Evolutionary conservation across 2,113 vertebrate genomes (phyloP), one percentile per base, ranked within the genome.

Genomic region (Desmodus rotundus): DNA sequence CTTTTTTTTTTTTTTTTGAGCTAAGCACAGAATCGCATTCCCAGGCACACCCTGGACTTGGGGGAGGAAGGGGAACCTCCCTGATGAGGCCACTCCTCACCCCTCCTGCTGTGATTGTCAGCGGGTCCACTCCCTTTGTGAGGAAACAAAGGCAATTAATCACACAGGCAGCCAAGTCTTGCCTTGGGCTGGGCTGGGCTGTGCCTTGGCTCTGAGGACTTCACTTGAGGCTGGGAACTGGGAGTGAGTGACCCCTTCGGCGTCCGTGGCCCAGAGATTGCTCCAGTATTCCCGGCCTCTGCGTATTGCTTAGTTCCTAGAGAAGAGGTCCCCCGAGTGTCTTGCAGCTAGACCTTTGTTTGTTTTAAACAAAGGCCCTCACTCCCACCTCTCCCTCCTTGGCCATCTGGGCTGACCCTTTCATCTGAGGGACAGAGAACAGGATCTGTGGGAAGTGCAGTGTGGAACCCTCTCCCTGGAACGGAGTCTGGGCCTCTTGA

Each of bases 121-220:
- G 80, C 0, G 28, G 1, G 41, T 70, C 52, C n/a, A 28, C 43
- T 78, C 72, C 84, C 93, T 61, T 33, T 41, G 52, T 38, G 43
- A 92, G 88, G 72, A 93, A 95, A 87, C 73, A 94, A 90, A 90
- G 70, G 67, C 33, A 36, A 63, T 89, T 50, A 36, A 90, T 96
- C 92, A 78, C 50, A 20, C 15, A 3, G 70, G 31, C 58, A 70
- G 72, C 73, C 85, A 52, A 63, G 5, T 26, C 47, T 72, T 11
- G 38, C 83, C 41, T 91, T 92, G 77, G 94, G 78, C 89, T 52
- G 7, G 31, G 45, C 56, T 78, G 24, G 15, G 43, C 65, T n/a
- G 15, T 10, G 58, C 24, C 58, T n/a, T 88, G 86, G 76, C 77
- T 95, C 70, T n/a, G 38, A 41, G 41, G 65, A 56, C 47, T 36